These are phyloP conservation scores for Melanostoma scalare DNA, from an alignment of 2,888 invertebrate genomes.

Conservation along the genomic window DNA sequence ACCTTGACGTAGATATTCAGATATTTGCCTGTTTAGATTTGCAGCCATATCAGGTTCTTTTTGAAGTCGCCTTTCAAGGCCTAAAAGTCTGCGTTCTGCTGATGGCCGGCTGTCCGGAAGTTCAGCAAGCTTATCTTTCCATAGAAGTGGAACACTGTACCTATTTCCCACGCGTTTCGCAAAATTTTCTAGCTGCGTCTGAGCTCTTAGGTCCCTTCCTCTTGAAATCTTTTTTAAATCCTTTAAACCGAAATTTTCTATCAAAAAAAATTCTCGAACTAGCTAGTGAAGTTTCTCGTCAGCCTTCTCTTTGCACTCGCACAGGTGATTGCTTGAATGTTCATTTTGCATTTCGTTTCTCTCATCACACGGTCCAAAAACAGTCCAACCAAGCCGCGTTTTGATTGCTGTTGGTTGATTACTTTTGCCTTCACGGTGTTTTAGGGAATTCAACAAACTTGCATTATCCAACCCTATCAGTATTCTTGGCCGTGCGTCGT, in stretches of 20 bases:
- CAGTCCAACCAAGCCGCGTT: background rate
- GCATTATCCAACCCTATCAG: background rate
- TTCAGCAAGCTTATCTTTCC: background rate
- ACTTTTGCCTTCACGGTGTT: background rate
- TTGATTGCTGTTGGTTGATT: background rate
- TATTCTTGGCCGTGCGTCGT: background rate
- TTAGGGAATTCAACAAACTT: background rate
- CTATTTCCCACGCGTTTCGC: background rate
- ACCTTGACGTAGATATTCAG: slow-evolving; percentile 58
- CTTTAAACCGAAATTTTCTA: background rate
- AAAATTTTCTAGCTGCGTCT: background rate
- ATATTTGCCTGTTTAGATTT: slow-evolving; percentile 40
- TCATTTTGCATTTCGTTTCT: background rate
- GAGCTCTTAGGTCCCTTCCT: background rate
- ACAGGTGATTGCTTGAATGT: background rate
- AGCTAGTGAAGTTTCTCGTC: background rate
- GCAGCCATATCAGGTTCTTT: slow-evolving; percentile 34
- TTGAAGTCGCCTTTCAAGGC: slow-evolving; percentile 24
- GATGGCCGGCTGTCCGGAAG: slow-evolving; percentile 15
- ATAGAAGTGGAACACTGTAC: slow-evolving; percentile 11
- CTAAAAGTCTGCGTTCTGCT: slow-evolving; percentile 1
- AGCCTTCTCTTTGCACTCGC: background rate
- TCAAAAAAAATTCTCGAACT: slow-evolving; percentile 2
- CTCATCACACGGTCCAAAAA: background rate
- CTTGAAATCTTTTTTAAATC: background rate